Percentiles rank a stretch among this genome's conserved stretches.
These are phyloP conservation scores for Syngnathus typhle DNA, from an alignment of 2,113 vertebrate species.

Conservation along the genomic window DNA sequence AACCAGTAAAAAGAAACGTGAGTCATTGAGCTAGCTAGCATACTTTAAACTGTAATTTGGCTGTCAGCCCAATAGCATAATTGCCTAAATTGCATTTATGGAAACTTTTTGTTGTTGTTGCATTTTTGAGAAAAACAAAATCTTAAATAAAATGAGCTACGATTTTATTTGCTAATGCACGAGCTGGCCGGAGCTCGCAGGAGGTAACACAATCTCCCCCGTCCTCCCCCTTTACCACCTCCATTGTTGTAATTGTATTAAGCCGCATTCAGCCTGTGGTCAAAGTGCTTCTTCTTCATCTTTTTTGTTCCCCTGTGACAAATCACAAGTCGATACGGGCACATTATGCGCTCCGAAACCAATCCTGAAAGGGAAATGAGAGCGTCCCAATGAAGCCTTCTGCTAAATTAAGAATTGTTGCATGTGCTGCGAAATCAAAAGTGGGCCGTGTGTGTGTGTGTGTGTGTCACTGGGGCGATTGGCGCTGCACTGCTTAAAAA, in stretches of 20 bases:
- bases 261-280: slow-evolving; percentile 23
- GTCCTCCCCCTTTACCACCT: background rate
- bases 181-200: background rate
- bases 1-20: too few species aligned
- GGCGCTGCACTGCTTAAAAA: slow-evolving; percentile 34
- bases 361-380: background rate
- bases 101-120: too few species aligned
- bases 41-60: too few species aligned
- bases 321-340: slow-evolving; percentile 48
- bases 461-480: slow-evolving; percentile 13
- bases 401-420: slow-evolving; percentile 18
- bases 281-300: slow-evolving; percentile 32
- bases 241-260: slow-evolving; percentile 20
- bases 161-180: too few species aligned
- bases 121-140: too few species aligned
- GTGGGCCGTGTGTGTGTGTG: slow-evolving; percentile 16
- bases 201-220: background rate
- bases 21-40: too few species aligned
- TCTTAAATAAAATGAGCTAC: too few species aligned
- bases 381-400: background rate
- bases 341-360: slow-evolving; percentile 30
- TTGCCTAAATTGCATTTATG: too few species aligned
- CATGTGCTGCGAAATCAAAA: slow-evolving; percentile 23
- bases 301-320: slow-evolving; percentile 12
- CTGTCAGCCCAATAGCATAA: too few species aligned